Evolutionary conservation across 2,888 invertebrate species (phyloP).

Genomic region (Lithophane semibrunnea): DNA sequence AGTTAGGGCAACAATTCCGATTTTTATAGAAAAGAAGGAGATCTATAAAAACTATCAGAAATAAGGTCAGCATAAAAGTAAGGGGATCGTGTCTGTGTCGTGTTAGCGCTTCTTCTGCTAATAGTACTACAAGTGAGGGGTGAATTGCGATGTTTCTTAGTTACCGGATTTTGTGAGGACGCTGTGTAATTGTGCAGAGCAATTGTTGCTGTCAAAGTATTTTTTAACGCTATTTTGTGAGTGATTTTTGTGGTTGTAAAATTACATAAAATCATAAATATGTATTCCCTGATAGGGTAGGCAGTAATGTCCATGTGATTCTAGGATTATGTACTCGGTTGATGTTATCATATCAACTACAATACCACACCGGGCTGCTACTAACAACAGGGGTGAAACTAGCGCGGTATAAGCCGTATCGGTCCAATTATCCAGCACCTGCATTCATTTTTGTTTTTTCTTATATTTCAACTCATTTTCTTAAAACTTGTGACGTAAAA

Average conservation of each 20-base stretch:
- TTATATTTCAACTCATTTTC: too few species aligned
- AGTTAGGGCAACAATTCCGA: constrained; percentile 25
- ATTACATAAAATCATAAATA: background rate
- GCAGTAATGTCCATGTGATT: background rate
- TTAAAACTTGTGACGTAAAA: background rate
- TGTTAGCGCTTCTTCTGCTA: constrained; percentile 63
- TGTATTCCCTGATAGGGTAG: background rate
- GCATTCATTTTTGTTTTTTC: too few species aligned
- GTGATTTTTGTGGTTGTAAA: background rate
- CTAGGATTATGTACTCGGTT: background rate
- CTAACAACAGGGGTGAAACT: too few species aligned
- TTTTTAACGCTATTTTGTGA: background rate
- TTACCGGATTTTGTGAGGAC: constrained; percentile 25
- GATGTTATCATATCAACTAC: too few species aligned
- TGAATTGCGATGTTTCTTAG: constrained; percentile 7
- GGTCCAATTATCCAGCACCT: too few species aligned
- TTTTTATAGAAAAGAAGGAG: constrained; percentile 27
- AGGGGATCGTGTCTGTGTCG: constrained; percentile 27
- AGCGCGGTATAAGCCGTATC: too few species aligned
- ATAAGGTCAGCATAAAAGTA: constrained; percentile 58
- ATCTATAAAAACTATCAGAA: constrained; percentile 50
- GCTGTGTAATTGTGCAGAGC: constrained; percentile 20
- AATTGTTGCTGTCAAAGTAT: constrained; percentile 17
- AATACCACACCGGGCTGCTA: too few species aligned
- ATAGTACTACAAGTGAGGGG: constrained; percentile 35